A percentile compares a stretch with the other conserved stretches of the same genome.
These are phyloP conservation scores for Sabatieria punctata DNA, from an alignment of 2,888 invertebrate species.

Conservation along the genomic window DNA sequence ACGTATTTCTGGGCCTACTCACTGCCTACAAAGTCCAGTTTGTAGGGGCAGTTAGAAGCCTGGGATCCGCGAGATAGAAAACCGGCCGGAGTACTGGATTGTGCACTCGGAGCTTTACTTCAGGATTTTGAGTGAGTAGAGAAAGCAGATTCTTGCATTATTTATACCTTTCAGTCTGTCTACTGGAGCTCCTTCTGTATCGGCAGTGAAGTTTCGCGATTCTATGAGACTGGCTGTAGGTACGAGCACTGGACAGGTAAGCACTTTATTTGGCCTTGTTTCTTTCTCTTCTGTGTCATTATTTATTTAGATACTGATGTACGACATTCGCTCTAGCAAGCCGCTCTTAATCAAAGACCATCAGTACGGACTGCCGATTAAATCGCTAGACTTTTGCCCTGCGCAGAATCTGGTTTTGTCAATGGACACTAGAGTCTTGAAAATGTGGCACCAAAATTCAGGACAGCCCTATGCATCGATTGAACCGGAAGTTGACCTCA, in stretches of 20 bases:
- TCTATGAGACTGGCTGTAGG: conserved; percentile 57
- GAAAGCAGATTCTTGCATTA: conserved; percentile 20
- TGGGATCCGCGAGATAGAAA: conserved; percentile 77
- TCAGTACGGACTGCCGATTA: conserved; percentile 77
- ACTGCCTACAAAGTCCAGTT: too few species aligned
- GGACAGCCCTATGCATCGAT: conserved; percentile 85
- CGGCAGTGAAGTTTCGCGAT: conserved; percentile 46
- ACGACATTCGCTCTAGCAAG: conserved; percentile 77
- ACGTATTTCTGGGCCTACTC: conserved; percentile 3
- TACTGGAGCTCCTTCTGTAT: conserved; percentile 49
- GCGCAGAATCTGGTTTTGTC: conserved; percentile 63
- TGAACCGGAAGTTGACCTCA: conserved; percentile 55
- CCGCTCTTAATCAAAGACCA: conserved; percentile 83
- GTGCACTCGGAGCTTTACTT: conserved; percentile 40
- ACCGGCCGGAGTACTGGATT: conserved; percentile 63
- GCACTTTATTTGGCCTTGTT: too few species aligned
- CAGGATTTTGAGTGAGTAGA: not conserved
- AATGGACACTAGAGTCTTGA: conserved; percentile 68
- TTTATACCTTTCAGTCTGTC: conserved; percentile 32
- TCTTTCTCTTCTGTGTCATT: too few species aligned
- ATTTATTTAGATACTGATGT: conserved; percentile 46
- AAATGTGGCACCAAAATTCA: conserved; percentile 65
- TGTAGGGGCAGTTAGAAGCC: conserved; percentile 67
- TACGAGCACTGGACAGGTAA: conserved; percentile 74
- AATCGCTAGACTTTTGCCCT: conserved; percentile 63